Percentiles rank a stretch among this genome's conserved stretches.
These are phyloP conservation scores for Nomada ferruginata DNA, from an alignment of 2,888 invertebrate genomes.

Conservation along the genomic window DNA sequence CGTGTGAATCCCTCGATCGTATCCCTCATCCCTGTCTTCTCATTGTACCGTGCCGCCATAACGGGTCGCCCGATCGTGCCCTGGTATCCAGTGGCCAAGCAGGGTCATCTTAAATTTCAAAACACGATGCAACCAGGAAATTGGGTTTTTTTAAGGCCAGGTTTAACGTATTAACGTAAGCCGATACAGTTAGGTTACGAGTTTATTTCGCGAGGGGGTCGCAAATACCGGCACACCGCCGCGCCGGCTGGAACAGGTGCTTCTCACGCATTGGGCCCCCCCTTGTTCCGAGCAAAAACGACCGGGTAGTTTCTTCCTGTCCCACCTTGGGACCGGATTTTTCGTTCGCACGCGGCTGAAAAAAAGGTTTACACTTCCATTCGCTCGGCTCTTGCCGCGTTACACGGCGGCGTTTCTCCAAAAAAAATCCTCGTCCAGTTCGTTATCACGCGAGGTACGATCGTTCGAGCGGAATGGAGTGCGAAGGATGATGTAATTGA, in stretches of 20 bases:
- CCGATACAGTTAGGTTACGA: conserved; percentile 54
- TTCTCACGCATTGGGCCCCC: conserved; percentile 40
- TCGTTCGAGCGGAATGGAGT: conserved; percentile 11
- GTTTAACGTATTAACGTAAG: conserved; percentile 54
- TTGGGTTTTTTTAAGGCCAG: conserved; percentile 28
- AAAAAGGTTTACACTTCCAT: too few relatives aligned
- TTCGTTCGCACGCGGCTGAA: conserved; percentile 13
- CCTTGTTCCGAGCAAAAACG: conserved; percentile 34
- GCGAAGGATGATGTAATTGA: conserved; percentile 34
- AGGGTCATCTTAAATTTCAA: conserved; percentile 45
- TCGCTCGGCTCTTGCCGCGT: not conserved
- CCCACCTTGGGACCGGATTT: conserved; percentile 34
- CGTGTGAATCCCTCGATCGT: not conserved
- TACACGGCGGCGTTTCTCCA: not conserved
- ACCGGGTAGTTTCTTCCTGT: conserved; percentile 32
- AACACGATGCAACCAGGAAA: conserved; percentile 50
- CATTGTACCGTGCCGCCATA: not conserved
- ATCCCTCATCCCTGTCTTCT: not conserved
- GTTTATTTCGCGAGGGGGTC: conserved; percentile 48
- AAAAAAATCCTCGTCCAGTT: not conserved
- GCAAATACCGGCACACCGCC: conserved; percentile 33
- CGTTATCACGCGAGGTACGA: not conserved
- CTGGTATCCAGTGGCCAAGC: not conserved
- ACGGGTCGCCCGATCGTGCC: not conserved
- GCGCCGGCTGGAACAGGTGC: conserved; percentile 60